Base-by-base conservation (phyloP, 2,113 vertebrate genomes). In the Bubo bubo region DNA sequence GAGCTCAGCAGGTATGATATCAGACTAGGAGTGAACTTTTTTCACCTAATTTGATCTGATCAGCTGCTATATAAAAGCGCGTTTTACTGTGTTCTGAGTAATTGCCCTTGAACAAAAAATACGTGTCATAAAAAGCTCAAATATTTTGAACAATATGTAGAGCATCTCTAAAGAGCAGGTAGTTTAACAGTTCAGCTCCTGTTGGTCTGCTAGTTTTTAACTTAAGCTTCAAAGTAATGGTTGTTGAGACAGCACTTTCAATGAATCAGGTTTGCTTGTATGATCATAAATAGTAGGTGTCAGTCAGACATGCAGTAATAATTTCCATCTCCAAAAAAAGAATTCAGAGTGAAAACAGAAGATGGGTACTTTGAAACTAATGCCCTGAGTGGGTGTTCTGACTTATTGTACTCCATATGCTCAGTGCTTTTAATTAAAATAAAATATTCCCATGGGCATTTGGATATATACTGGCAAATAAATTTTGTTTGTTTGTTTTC, bases 391-490 rank as follows among this genome's bases (percentile, higher is more conserved):
- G 60, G 58, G 92, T 89, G 15, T 35, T 86, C 45, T 88, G 84
- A 68, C 35, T 87, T 96, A 81, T 5, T 55, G 39, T 95, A 60
- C 20, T 96, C 37, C 19, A 7, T 86, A 72, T 77, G 12, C 74
- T 80, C 60, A 49, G 30, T 43, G 39, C 43, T 56, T 75, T 92
- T 95, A 96, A 89, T 95, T 93, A 95, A 93, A 95, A 63, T 59
- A 68, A 91, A 81, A 84, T 85, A 64, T 71, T 82, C 92, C 80
- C 19, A 19, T 14, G 22, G 43, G 10, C 26, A 66, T 43, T 96
- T 50, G 55, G 53, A 49, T 76, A 28, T 30, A 60, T 90, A 76
- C 79, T 88, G 63, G 58, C 60, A 87, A 93, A 67, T 94, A 32
- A 55, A 39, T 67, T 60, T 59, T 37, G 23, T 90, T 79, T 41